Conservation (phyloP, 2,113 vertebrate species). For the Sigmodon hispidus region DNA sequence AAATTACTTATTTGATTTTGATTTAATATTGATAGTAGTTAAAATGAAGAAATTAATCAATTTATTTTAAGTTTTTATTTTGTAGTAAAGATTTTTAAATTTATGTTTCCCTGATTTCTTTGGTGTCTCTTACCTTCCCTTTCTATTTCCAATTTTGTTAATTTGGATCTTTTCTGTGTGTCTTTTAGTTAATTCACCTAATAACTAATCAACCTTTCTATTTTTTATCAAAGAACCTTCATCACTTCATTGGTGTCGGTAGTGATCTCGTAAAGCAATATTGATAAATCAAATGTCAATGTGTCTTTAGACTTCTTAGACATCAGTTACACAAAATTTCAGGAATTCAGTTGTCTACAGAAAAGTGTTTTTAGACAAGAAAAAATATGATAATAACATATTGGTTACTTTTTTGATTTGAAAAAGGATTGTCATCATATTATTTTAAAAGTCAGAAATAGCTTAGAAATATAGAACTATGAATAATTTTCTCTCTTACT, state of each 20-base stretch:
- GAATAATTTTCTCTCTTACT: background rate
- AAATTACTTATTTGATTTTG: background rate
- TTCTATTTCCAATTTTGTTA: background rate
- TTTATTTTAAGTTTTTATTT: background rate
- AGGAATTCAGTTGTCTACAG: background rate
- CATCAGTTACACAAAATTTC: background rate
- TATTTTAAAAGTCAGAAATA: background rate
- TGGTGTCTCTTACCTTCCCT: background rate
- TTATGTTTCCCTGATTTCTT: background rate
- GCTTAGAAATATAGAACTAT: background rate
- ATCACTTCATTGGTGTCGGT: background rate
- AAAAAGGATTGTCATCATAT: background rate
- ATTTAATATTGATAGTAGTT: background rate
- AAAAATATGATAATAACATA: background rate
- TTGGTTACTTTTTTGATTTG: background rate
- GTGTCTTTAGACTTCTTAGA: background rate
- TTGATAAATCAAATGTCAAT: background rate
- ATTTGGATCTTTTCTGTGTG: background rate
- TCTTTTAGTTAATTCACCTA: background rate
- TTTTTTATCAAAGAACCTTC: background rate
- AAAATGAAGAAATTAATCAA: background rate
- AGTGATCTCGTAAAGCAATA: background rate
- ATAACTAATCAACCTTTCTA: background rate
- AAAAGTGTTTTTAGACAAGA: too few relatives aligned
- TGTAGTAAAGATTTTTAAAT: background rate